Percentiles rank a stretch among this genome's conserved stretches.
phyloP scores from a whole-genome alignment of 2,113 vertebrate species.

The Sceloporus undulatus region DNA sequence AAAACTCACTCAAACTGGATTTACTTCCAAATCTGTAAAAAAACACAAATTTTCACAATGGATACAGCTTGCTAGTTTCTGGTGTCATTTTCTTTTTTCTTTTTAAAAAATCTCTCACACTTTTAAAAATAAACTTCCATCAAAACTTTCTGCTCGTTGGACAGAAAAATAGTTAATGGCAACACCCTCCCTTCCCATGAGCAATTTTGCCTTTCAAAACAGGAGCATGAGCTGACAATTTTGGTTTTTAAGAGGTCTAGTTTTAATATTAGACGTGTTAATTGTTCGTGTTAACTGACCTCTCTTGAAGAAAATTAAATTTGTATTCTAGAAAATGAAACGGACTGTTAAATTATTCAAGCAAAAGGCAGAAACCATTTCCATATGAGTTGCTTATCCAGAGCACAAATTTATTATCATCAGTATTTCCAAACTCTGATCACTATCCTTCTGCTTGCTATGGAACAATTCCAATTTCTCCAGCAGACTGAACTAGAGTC shows the following conservation, averaged over 20 bases:
- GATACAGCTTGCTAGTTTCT: conserved; percentile 17
- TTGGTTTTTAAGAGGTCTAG: conserved; percentile 41
- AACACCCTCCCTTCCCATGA: conserved; percentile 54
- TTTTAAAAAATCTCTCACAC: background rate
- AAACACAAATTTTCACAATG: conserved; percentile 30
- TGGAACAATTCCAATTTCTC: background rate
- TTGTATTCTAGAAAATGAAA: background rate
- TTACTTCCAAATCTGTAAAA: conserved; percentile 41
- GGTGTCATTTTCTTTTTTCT: conserved; percentile 16
- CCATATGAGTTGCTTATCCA: background rate
- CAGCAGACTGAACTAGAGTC: background rate
- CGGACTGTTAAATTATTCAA: background rate
- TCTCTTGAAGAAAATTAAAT: conserved; percentile 32
- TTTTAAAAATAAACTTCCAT: conserved; percentile 1
- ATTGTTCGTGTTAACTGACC: conserved; percentile 23
- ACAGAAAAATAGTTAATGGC: conserved; percentile 40
- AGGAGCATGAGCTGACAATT: conserved; percentile 4
- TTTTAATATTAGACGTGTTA: conserved; percentile 51
- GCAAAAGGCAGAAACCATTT: background rate
- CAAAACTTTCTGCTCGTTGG: conserved; percentile 59
- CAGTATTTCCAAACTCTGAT: too few species aligned
- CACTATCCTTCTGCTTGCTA: background rate
- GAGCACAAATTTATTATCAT: background rate
- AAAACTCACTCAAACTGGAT: conserved; percentile 43
- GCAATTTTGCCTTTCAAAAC: conserved; percentile 55